phyloP scores from a whole-genome alignment of 2,888 invertebrate genomes.

The Drosophila colorata region DNA sequence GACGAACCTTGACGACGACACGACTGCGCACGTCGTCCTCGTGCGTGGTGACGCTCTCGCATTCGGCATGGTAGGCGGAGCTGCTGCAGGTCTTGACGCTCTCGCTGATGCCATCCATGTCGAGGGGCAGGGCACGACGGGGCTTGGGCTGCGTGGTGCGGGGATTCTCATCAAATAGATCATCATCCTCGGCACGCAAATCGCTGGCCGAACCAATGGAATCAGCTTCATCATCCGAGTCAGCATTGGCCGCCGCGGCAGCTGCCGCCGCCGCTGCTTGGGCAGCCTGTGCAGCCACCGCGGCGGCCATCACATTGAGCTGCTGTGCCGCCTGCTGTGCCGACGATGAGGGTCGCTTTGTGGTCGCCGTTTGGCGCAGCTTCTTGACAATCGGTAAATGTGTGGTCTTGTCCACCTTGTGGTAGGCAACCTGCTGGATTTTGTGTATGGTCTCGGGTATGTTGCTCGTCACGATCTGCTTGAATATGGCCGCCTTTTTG shows the following conservation, averaged over 20 bases:
- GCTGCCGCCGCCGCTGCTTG: constrained; percentile 42
- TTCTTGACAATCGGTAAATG: constrained; percentile 85
- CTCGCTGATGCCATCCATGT: constrained; percentile 87
- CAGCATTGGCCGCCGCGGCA: constrained; percentile 46
- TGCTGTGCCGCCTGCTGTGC: constrained; percentile 82
- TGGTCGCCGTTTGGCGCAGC: constrained; percentile 85
- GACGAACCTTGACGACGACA: constrained; percentile 86
- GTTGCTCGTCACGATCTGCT: constrained; percentile 86
- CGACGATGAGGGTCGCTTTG: constrained; percentile 79
- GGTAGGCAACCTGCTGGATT: constrained; percentile 86
- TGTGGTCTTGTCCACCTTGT: constrained; percentile 86
- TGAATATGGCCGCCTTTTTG: constrained; percentile 84
- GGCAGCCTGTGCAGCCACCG: constrained; percentile 70
- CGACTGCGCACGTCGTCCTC: constrained; percentile 87
- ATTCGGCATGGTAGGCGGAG: constrained; percentile 90
- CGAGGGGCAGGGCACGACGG: constrained; percentile 78
- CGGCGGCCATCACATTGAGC: constrained; percentile 74
- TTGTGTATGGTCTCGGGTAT: constrained; percentile 87
- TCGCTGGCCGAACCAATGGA: constrained; percentile 91
- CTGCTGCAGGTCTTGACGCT: constrained; percentile 89
- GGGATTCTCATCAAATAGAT: constrained; percentile 85
- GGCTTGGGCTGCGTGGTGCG: constrained; percentile 80
- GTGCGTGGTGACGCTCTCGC: constrained; percentile 89
- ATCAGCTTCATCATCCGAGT: constrained; percentile 87
- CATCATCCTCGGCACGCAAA: constrained; percentile 87